phyloP scores from a whole-genome alignment of 2,113 vertebrate species.

The Buteo buteo region DNA sequence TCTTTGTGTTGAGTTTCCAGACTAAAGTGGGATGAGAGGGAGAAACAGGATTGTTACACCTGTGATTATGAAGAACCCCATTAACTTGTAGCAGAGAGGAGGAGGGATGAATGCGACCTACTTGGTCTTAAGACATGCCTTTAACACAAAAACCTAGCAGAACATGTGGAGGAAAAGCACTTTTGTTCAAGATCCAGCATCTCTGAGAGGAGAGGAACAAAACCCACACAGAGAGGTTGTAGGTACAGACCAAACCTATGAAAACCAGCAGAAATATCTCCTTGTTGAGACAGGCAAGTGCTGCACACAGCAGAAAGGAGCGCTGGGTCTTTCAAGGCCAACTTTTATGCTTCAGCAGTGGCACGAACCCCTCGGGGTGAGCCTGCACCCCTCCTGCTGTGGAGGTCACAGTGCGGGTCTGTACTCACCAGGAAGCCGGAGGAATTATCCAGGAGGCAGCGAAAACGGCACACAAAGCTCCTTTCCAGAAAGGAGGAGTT shows the following conservation, averaged over 20 bases:
- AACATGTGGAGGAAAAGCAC: background rate
- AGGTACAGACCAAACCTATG: background rate
- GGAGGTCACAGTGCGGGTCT: background rate
- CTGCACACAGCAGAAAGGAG: background rate
- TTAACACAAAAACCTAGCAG: background rate
- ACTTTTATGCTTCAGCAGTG: background rate
- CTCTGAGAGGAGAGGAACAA: background rate
- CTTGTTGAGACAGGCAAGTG: background rate
- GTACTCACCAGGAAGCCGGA: constrained; percentile 78
- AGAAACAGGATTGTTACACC: background rate
- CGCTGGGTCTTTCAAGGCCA: background rate
- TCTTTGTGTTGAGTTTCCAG: background rate
- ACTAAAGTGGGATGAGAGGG: background rate
- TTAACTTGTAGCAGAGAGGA: background rate
- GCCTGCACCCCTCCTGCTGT: background rate
- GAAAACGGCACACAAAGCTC: constrained; percentile 78
- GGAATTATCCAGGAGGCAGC: constrained; percentile 83
- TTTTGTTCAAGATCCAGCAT: background rate
- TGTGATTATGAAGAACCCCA: background rate
- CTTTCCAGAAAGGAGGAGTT: constrained; percentile 82
- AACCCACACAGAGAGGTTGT: background rate
- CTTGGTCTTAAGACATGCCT: background rate
- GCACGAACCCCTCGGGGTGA: fast-evolving
- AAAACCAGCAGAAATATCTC: background rate
- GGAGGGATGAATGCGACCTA: background rate